Evolutionary conservation across 1,140 invertebrate genomes (phyloP).

Genomic region (Potamilus streckersoni): DNA sequence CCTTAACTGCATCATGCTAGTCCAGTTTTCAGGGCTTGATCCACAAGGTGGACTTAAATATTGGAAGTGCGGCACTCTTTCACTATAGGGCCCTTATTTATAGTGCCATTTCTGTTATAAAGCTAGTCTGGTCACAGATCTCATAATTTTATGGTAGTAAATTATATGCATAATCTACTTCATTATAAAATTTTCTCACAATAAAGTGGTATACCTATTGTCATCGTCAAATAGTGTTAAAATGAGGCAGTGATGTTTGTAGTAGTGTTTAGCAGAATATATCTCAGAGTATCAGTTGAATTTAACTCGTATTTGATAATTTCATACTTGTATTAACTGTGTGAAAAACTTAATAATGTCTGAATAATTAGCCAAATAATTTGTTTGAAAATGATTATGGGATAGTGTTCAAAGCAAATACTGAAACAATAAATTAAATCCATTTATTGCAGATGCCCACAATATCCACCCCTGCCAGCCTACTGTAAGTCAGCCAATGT

Average conservation of each 20-base stretch:
- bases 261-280: neutral
- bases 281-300: neutral
- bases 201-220: too few species aligned
- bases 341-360: neutral
- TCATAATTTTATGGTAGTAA: neutral
- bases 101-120: too few species aligned
- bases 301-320: neutral
- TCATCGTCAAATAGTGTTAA: too few species aligned
- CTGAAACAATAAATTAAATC: neutral
- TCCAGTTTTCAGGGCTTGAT: too few species aligned
- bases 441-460: slow-evolving; percentile 42
- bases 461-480: slow-evolving; percentile 45
- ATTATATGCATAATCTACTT: too few species aligned
- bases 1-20: too few species aligned
- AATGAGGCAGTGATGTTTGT: too few species aligned
- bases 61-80: too few species aligned
- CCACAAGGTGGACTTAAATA: too few species aligned
- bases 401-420: neutral
- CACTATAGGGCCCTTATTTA: too few species aligned
- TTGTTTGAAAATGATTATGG: neutral
- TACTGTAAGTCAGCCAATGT: slow-evolving; percentile 45
- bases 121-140: neutral
- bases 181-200: too few species aligned
- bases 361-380: neutral
- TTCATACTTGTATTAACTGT: too few species aligned